Conservation (phyloP, 2,888 invertebrate genomes). For the Thecocarcelia acutangulata region DNA sequence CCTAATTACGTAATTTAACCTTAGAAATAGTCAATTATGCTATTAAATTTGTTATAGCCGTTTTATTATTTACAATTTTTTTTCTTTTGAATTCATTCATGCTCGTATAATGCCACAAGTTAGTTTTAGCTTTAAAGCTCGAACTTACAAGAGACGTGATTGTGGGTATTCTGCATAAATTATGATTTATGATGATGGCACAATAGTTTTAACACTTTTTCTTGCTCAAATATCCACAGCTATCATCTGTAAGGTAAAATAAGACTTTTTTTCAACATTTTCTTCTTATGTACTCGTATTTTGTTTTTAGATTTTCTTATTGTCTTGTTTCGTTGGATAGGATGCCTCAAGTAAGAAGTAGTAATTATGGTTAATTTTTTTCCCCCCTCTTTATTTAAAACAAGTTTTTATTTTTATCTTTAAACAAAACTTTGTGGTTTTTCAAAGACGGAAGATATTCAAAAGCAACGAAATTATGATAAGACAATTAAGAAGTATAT, state of each 20-base stretch:
- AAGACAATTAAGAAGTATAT: slow-evolving; percentile 35
- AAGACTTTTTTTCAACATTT: background rate
- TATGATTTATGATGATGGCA: slow-evolving; percentile 56
- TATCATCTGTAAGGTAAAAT: slow-evolving; percentile 4
- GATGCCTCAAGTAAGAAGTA: slow-evolving; percentile 49
- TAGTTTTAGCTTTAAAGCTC: slow-evolving; percentile 18
- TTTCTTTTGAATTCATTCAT: slow-evolving; percentile 18
- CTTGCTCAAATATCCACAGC: slow-evolving; percentile 32
- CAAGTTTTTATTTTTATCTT: slow-evolving; percentile 42
- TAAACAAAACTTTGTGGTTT: slow-evolving; percentile 36
- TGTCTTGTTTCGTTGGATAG: slow-evolving; percentile 33
- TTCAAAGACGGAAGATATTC: slow-evolving; percentile 33
- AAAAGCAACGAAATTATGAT: slow-evolving; percentile 31
- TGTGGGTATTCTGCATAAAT: slow-evolving; percentile 38
- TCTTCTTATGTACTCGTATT: slow-evolving; percentile 12
- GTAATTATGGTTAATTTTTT: slow-evolving; percentile 60
- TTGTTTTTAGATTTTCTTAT: background rate
- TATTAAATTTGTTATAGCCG: slow-evolving; percentile 47
- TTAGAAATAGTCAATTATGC: slow-evolving; percentile 58
- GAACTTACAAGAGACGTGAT: background rate
- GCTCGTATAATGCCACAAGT: slow-evolving; percentile 18
- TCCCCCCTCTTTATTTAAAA: slow-evolving; percentile 49
- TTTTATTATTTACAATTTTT: slow-evolving; percentile 41
- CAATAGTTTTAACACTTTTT: slow-evolving; percentile 61
- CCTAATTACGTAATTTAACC: slow-evolving; percentile 58